Evolutionary conservation across 2,113 vertebrate genomes (phyloP), one percentile per base, ranked within the genome.

Genomic region (Hydropotes inermis): DNA sequence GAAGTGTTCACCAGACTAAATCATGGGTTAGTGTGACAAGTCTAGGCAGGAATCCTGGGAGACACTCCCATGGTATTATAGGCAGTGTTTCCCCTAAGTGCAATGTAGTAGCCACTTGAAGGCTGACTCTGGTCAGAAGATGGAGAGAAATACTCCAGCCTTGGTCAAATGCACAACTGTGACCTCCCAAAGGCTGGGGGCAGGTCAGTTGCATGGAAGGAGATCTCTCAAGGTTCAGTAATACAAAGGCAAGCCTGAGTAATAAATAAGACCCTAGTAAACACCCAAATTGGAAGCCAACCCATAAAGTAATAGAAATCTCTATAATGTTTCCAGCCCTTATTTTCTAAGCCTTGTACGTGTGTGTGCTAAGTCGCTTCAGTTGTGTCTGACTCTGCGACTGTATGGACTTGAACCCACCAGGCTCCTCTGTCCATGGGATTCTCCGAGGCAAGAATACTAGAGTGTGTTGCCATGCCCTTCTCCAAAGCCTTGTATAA

Each of bases 11-110:
- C 61, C 27, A 96, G 36, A 7, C 7, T 39, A 16, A 83, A 83
- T 25, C 21, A 55, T 27, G n/a, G 52, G 2, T 13, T 23, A 36
- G 21, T 19, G 12, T 28, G 13, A 19, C 54, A 76, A 36, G 25
- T 28, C 36, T 36, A 10, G 58, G 58, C 30, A 45, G 39, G 25
- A 52, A 15, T 15, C 16, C 8, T 45, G 7, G 12, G 28, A 23
- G 4, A n/a, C 6, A 30, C 23, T 61, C 36, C 33, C 21, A 8
- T 6, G 3, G 1, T 16, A 7, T 5, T 16, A 11, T 5, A 55
- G 45, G 28, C 14, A 57, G 14, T n/a, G n/a, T 30, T 16, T 47
- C 82, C 52, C 54, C 23, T 6, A 5, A 70, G 23, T 17, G 23
- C 28, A n/a, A 1, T 14, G 33, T 33, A 50, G 14, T 47, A 47